Base-by-base conservation (phyloP, 2,113 vertebrate species). In the Aptenodytes forsteri region DNA sequence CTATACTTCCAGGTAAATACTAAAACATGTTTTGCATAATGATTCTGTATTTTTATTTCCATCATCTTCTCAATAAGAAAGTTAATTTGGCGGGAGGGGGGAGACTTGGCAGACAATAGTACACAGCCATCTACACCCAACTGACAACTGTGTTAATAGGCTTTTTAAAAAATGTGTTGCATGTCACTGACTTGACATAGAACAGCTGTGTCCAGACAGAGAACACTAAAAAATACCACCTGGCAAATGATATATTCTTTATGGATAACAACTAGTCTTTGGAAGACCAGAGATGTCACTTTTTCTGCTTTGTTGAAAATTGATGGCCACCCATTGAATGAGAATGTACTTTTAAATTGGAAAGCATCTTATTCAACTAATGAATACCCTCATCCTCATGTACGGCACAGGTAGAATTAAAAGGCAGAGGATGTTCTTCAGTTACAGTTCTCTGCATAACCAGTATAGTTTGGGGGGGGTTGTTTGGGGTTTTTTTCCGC, bases 41-140 rank as follows among this genome's bases (percentile, higher is more conserved):
- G 71, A 89, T n/a, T 93, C 76, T 86, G 94, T 94, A 87, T 97
- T 97, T 96, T 97, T 52, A 77, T 97, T 96, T 97, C 90, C 8
- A 4, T 96, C 91, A 4, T 96, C 91, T 92, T 97, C 91, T 97
- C 96, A 97, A 65, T 94, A 96, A 97, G 91, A 83, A 95, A 94
- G 86, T 90, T 95, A 95, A 93, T 77, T 93, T 95, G 86, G 89
- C 4, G 0, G 90, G 75, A 86, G 71, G 44, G 66, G 66, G 87
- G 34, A 87, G 77, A 84, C 87, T 97, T 96, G 96, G 97, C 97
- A 98, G 97, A 98, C 88, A 97, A 83, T 82, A 82, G 54, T 78
- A 89, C 38, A 78, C 91, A 93, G 71, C 85, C 65, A 87, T 96
- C 95, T 93, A 97, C 96, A 96, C 94, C 97, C 87, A 87, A 92